A percentile compares a stretch with the other conserved stretches of the same genome.
phyloP scores from a whole-genome alignment of 2,888 invertebrate genomes.

The Ophraella communa region DNA sequence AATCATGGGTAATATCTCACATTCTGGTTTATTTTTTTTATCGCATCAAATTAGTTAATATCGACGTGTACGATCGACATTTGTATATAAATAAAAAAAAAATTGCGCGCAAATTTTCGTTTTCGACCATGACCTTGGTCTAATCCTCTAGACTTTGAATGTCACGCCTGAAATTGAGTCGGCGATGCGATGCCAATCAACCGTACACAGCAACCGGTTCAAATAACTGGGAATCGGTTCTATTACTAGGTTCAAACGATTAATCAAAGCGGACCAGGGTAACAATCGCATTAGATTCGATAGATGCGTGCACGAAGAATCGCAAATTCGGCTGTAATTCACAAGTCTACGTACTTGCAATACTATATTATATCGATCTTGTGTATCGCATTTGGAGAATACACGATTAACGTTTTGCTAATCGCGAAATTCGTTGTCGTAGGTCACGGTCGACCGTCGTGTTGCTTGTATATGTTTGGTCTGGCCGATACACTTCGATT shows the following conservation, averaged over 20 bases:
- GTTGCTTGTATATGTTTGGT: constrained; percentile 7
- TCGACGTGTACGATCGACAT: no score
- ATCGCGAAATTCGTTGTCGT: constrained; percentile 50
- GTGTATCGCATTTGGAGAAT: not conserved
- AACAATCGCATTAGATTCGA: not conserved
- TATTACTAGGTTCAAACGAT: not conserved
- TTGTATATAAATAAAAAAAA: constrained; percentile 3
- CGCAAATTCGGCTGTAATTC: not conserved
- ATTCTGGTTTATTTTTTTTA: no score
- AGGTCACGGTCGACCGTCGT: constrained; percentile 48
- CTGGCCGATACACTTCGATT: constrained; percentile 27
- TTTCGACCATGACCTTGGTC: constrained; percentile 47
- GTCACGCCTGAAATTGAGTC: constrained; percentile 16
- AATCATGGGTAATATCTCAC: no score
- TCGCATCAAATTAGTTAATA: no score
- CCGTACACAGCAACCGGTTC: not conserved
- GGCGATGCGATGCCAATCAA: constrained; percentile 14
- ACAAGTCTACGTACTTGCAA: not conserved
- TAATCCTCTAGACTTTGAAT: constrained; percentile 27
- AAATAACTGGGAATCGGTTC: not conserved
- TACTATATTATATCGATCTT: not conserved
- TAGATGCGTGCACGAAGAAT: not conserved
- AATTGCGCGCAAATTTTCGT: constrained; percentile 33
- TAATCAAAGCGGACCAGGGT: not conserved
- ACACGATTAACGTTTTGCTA: constrained; percentile 45